Evolutionary conservation across 2,797 vertebrate species (phyloP).

Genomic region (Phalanger gymnotis): DNA sequence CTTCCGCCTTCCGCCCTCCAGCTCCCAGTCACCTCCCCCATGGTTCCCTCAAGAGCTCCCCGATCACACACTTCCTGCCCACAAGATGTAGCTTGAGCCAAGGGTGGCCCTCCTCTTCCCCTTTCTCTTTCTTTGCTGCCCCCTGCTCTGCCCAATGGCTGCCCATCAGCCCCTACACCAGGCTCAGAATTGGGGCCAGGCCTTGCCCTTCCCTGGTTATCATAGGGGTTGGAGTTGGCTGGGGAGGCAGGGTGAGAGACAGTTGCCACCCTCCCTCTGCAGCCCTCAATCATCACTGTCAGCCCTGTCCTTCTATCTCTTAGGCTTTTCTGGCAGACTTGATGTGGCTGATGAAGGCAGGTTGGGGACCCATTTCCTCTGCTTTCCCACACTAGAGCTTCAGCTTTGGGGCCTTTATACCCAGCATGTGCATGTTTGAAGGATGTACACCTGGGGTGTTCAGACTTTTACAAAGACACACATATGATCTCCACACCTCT

Average conservation of each 20-base stretch:
- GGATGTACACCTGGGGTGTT: background rate
- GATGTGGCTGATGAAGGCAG: background rate
- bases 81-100: background rate
- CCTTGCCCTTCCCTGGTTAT: background rate
- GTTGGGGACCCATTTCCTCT: background rate
- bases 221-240: background rate
- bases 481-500: background rate
- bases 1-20: conserved; percentile 68
- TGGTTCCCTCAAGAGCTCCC: conserved; percentile 36
- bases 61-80: conserved; percentile 70
- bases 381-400: background rate
- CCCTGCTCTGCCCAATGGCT: background rate
- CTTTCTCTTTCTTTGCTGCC: background rate
- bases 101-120: background rate
- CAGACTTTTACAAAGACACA: background rate
- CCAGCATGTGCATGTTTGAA: background rate
- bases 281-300: background rate
- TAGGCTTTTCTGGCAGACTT: background rate
- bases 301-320: background rate
- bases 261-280: background rate
- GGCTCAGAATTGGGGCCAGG: background rate
- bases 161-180: background rate
- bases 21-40: conserved; percentile 2
- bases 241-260: background rate
- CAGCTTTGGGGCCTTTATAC: background rate